Conservation (phyloP, 2,888 invertebrate species). For the Cerceris rybyensis region DNA sequence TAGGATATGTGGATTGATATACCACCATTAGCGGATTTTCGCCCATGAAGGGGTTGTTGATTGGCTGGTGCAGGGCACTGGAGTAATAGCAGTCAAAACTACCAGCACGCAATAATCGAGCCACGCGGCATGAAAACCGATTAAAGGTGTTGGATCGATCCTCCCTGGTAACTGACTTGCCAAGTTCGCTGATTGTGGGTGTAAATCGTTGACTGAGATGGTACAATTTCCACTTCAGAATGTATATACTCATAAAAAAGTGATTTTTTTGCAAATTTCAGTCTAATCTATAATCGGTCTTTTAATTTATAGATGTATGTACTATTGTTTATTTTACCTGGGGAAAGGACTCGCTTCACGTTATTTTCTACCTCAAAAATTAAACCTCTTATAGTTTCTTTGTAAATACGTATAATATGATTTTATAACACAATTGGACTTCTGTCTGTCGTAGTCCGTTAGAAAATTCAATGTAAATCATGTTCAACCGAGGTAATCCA, state of each 20-base stretch:
- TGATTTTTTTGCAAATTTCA: not conserved
- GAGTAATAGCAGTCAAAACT: slow-evolving; percentile 57
- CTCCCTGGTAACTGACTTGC: slow-evolving; percentile 67
- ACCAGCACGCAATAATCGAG: slow-evolving; percentile 58
- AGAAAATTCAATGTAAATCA: not conserved
- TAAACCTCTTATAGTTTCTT: not conserved
- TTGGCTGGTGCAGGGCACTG: slow-evolving; percentile 36
- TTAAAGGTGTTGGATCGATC: slow-evolving; percentile 71
- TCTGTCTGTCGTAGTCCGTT: no score
- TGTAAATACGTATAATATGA: no score
- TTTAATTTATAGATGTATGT: no score
- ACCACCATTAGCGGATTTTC: not conserved
- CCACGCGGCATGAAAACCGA: slow-evolving; percentile 57
- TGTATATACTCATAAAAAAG: not conserved
- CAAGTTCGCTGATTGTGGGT: slow-evolving; percentile 35
- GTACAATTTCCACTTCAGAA: slow-evolving; percentile 11
- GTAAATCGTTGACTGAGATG: slow-evolving; percentile 30
- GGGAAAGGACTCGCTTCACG: not conserved
- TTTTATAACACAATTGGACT: no score
- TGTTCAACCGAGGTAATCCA: not conserved
- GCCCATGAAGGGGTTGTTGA: slow-evolving; percentile 17
- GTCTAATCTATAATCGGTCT: not conserved
- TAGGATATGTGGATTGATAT: no score
- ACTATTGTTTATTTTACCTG: no score
- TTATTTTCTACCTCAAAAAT: not conserved